Evolutionary conservation across 2,797 vertebrate genomes (phyloP).

Genomic region (Pteronotus mesoamericanus): DNA sequence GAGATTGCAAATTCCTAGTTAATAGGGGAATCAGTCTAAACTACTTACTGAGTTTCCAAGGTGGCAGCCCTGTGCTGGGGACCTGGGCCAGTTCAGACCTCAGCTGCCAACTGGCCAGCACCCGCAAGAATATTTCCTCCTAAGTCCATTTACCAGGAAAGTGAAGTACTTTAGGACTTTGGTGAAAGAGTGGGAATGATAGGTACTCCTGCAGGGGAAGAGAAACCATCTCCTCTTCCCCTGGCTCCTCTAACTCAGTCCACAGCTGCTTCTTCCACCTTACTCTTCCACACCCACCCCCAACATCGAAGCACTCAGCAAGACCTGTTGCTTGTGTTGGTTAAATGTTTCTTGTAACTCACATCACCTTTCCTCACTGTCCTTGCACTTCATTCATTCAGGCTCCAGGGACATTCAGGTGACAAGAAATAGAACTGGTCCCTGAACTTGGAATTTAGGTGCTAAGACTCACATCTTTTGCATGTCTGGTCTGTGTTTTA

Average conservation of each 20-base stretch:
- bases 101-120: not conserved
- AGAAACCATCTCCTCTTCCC: not conserved
- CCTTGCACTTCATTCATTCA: not conserved
- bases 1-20: conserved; percentile 52
- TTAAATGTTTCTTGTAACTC: not conserved
- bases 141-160: not conserved
- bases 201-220: not conserved
- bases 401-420: not conserved
- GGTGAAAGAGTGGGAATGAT: not conserved
- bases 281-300: not conserved
- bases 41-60: conserved; percentile 41
- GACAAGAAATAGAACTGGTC: not conserved
- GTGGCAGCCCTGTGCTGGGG: not conserved
- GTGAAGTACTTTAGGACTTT: not conserved
- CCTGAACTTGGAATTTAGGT: not conserved
- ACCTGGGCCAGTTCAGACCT: not conserved
- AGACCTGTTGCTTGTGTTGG: not conserved
- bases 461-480: not conserved
- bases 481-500: not conserved
- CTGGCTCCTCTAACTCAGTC: not conserved
- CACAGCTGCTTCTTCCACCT: not conserved
- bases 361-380: not conserved
- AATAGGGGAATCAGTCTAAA: conserved; percentile 33
- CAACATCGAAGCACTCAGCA: not conserved
- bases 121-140: not conserved